phyloP scores from a whole-genome alignment of 2,797 vertebrate species.

The Semaprochilodus insignis region DNA sequence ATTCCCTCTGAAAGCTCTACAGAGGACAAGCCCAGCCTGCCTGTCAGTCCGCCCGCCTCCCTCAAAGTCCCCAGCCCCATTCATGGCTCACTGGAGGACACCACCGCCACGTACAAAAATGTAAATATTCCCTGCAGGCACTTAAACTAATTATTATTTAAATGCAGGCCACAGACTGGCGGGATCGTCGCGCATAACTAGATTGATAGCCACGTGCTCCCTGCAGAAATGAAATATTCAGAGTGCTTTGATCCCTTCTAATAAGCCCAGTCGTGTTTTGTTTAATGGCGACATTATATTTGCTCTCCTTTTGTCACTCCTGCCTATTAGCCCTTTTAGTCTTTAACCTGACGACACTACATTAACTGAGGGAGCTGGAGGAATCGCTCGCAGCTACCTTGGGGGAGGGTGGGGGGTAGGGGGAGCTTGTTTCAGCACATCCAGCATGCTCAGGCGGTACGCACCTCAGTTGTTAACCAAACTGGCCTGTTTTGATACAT shows the following conservation, averaged over 20 bases:
- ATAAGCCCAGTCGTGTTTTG: conserved; percentile 78
- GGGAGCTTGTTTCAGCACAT: conserved; percentile 38
- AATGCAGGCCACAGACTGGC: conserved; percentile 83
- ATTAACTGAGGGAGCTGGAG: conserved; percentile 69
- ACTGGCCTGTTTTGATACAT: conserved; percentile 2
- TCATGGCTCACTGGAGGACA: conserved; percentile 85
- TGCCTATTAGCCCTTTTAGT: conserved; percentile 81
- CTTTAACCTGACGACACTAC: conserved; percentile 80
- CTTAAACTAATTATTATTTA: conserved; percentile 87
- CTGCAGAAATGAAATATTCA: conserved; percentile 87
- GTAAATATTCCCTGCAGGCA: conserved; percentile 90
- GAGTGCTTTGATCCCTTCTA: conserved; percentile 82
- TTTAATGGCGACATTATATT: conserved; percentile 79
- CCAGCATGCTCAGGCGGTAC: background rate
- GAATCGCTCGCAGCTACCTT: conserved; percentile 34
- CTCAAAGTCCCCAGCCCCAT: conserved; percentile 81
- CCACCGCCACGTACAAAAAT: conserved; percentile 87
- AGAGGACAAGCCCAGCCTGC: conserved; percentile 72
- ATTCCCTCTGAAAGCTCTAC: conserved; percentile 62
- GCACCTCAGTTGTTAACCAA: conserved; percentile 33
- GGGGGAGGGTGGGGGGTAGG: conserved; percentile 42
- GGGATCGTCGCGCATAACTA: conserved; percentile 83
- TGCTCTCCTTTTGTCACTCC: conserved; percentile 77
- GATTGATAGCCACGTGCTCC: conserved; percentile 85
- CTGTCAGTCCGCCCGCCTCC: conserved; percentile 74